These are phyloP conservation scores for Pampus argenteus DNA, from an alignment of 2,797 vertebrate genomes.

Conservation along the genomic window DNA sequence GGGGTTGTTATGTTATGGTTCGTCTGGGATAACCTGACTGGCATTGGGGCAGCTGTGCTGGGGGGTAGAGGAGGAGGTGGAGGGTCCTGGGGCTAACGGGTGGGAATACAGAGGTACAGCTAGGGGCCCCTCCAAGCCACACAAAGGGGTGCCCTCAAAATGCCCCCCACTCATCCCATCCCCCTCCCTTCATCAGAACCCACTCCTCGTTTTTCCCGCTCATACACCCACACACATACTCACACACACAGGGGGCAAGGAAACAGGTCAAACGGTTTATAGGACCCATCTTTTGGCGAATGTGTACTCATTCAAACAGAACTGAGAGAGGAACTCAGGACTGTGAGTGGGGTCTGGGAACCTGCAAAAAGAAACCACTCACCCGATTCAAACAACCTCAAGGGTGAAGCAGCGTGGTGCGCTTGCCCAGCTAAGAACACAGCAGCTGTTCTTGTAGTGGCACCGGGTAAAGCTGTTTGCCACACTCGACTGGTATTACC, in stretches of 20 bases:
- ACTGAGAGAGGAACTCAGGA: constrained; percentile 76
- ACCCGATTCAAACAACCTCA: constrained; percentile 83
- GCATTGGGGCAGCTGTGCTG: constrained; percentile 71
- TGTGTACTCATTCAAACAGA: constrained; percentile 82
- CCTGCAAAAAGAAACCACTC: constrained; percentile 81
- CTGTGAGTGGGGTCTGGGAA: constrained; percentile 80
- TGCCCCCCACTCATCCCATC: constrained; percentile 62
- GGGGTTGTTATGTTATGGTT: constrained; percentile 44
- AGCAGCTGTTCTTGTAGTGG: constrained; percentile 84
- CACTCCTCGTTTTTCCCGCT: constrained; percentile 68
- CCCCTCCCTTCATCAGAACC: constrained; percentile 63
- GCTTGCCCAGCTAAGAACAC: constrained; percentile 78
- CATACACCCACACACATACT: constrained; percentile 57
- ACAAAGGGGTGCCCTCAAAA: constrained; percentile 82
- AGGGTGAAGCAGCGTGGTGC: constrained; percentile 79
- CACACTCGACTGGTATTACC: constrained; percentile 85
- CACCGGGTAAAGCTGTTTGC: constrained; percentile 81
- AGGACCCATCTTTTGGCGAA: constrained; percentile 80
- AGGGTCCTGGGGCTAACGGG: constrained; percentile 41
- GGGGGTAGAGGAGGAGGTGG: constrained; percentile 54
- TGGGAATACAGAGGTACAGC: constrained; percentile 70
- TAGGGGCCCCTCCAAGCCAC: constrained; percentile 74
- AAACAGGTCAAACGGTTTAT: constrained; percentile 85
- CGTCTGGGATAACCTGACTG: constrained; percentile 60
- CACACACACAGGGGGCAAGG: constrained; percentile 70